phyloP scores from a whole-genome alignment of 30 jellyfish, hydroid and myxozoan species.

The Mastigias papua region DNA sequence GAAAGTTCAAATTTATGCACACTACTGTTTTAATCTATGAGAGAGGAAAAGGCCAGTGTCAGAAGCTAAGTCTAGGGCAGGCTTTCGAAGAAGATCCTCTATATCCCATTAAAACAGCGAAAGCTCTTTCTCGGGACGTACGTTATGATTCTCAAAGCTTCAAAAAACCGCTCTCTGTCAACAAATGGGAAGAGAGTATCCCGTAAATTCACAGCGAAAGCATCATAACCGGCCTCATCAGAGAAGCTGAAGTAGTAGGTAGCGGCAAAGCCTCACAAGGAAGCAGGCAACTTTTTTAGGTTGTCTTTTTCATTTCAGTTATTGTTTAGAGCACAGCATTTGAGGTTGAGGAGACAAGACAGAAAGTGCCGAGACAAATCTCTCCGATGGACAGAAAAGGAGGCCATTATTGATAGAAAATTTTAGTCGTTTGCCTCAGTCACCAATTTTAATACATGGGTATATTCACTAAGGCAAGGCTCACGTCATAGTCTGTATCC shows the following conservation, averaged over 20 bases:
- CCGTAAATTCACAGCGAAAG: not conserved
- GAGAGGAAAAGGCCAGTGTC: too few species aligned
- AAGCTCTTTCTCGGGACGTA: too few species aligned
- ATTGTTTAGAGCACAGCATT: not conserved
- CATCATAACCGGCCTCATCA: not conserved
- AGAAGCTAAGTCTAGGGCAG: too few species aligned
- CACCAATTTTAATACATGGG: not conserved
- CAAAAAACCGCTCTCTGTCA: not conserved
- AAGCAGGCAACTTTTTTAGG: not conserved
- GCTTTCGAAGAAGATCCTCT: too few species aligned
- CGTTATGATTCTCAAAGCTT: too few species aligned
- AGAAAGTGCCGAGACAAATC: not conserved
- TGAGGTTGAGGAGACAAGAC: not conserved
- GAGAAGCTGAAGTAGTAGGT: not conserved
- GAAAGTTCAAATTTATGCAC: too few species aligned
- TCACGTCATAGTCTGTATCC: not conserved
- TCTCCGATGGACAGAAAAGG: not conserved
- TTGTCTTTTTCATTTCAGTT: not conserved
- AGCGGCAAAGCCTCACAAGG: not conserved
- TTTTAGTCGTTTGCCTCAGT: not conserved
- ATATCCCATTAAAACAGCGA: too few species aligned
- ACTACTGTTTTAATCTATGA: too few species aligned
- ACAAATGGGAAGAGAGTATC: not conserved
- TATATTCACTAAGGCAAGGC: not conserved
- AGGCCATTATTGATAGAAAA: not conserved